Percentiles rank a stretch among this genome's conserved stretches.
Conservation (phyloP, 2,113 vertebrate genomes). For the Vanacampus margaritifer region DNA sequence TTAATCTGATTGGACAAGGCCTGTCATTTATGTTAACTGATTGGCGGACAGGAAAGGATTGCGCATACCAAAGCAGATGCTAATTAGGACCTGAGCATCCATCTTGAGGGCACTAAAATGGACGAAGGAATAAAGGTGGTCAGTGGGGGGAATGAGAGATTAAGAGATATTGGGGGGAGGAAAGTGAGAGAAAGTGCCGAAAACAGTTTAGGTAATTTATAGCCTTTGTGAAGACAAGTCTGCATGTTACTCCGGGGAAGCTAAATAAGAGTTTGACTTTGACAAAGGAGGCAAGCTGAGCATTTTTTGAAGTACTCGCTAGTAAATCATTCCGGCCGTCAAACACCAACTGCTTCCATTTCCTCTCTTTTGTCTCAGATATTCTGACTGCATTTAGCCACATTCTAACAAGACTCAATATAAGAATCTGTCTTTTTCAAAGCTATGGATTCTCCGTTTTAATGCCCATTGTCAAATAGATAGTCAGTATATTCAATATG, state of each 20-base stretch:
- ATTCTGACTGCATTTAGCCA: not conserved
- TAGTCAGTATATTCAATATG: too few relatives aligned
- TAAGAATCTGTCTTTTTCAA: not conserved
- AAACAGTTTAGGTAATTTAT: constrained; percentile 34
- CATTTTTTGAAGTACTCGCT: constrained; percentile 32
- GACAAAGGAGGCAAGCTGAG: constrained; percentile 14
- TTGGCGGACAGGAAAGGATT: constrained; percentile 47
- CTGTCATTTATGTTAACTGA: constrained; percentile 67
- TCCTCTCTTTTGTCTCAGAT: not conserved
- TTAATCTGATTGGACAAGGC: constrained; percentile 70
- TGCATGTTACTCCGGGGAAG: constrained; percentile 16
- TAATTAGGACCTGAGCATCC: constrained; percentile 61
- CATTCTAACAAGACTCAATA: not conserved
- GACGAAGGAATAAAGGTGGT: constrained; percentile 3
- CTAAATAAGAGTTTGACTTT: constrained; percentile 26
- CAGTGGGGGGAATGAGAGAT: not conserved
- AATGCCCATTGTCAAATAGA: not conserved
- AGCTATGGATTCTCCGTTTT: not conserved
- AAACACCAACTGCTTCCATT: not conserved
- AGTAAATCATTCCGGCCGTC: constrained; percentile 22
- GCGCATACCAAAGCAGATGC: constrained; percentile 66
- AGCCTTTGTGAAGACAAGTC: constrained; percentile 26
- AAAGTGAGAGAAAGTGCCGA: not conserved
- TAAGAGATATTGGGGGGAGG: not conserved
- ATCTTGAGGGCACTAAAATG: constrained; percentile 50